A percentile compares a stretch with the other conserved stretches of the same genome.
Conservation (phyloP, 2,888 invertebrate species). For the Synanthedon andrenaeformis region DNA sequence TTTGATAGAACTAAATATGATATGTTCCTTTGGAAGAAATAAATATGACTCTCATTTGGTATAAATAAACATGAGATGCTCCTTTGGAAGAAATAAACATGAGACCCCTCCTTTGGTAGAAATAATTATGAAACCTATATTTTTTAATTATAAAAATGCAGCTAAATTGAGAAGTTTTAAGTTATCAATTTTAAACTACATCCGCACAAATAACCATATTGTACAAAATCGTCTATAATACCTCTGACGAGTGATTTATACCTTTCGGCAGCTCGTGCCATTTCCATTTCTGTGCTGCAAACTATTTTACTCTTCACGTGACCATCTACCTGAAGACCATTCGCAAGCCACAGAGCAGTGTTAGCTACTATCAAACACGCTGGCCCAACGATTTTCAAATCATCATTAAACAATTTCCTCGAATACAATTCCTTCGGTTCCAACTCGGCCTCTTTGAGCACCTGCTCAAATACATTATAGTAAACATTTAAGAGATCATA, state of each 20-base stretch:
- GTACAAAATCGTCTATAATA: slow-evolving; percentile 42
- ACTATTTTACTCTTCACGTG: slow-evolving; percentile 47
- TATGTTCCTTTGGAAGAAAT: too few species aligned
- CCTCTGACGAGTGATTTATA: slow-evolving; percentile 34
- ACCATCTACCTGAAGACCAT: slow-evolving; percentile 52
- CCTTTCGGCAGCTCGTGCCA: slow-evolving; percentile 21
- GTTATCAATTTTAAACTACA: neutral
- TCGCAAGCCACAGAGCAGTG: slow-evolving; percentile 49
- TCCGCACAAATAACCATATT: slow-evolving; percentile 27
- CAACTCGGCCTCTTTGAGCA: slow-evolving; percentile 19
- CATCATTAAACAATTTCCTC: slow-evolving; percentile 30
- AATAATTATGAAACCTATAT: too few species aligned
- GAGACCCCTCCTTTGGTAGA: too few species aligned
- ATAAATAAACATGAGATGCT: too few species aligned
- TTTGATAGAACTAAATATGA: too few species aligned
- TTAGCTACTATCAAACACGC: slow-evolving; percentile 50
- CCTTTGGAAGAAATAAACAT: too few species aligned
- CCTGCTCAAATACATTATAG: slow-evolving; percentile 28
- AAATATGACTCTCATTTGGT: too few species aligned
- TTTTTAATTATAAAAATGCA: too few species aligned
- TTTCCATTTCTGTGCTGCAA: slow-evolving; percentile 28
- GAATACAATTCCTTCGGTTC: slow-evolving; percentile 26
- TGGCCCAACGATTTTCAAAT: slow-evolving; percentile 40
- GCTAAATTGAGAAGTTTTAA: too few species aligned
- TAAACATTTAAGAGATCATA: slow-evolving; percentile 33